Evolutionary conservation across 2,113 vertebrate species (phyloP).

Genomic region (Alouatta palliata): DNA sequence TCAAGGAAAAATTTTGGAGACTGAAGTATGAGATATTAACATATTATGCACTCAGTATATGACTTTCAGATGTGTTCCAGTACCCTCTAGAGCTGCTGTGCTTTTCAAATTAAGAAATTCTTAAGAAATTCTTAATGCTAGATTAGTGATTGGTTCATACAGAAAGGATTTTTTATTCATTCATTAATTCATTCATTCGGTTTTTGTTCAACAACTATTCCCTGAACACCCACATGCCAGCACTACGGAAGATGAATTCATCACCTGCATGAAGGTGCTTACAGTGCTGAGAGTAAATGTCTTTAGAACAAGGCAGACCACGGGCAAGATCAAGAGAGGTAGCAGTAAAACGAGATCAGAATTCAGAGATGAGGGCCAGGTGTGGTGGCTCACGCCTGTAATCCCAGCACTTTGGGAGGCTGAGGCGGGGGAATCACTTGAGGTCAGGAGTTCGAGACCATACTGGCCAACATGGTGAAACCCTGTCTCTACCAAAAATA

Average conservation of each 20-base stretch:
- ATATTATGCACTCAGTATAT: not conserved
- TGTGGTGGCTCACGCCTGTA: too few relatives aligned
- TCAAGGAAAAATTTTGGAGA: not conserved
- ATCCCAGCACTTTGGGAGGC: too few relatives aligned
- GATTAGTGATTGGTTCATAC: not conserved
- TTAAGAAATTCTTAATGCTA: slow-evolving; percentile 22
- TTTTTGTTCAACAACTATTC: not conserved
- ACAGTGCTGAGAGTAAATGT: not conserved
- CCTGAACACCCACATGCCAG: not conserved
- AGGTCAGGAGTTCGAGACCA: too few relatives aligned
- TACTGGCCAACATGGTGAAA: too few relatives aligned
- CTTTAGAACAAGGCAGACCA: not conserved
- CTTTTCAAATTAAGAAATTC: not conserved
- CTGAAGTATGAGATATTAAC: not conserved
- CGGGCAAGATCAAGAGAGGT: not conserved
- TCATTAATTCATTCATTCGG: not conserved
- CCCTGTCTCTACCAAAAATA: too few relatives aligned
- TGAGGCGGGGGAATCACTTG: too few relatives aligned
- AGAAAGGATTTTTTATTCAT: not conserved
- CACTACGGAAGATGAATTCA: not conserved
- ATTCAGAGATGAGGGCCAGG: too few relatives aligned
- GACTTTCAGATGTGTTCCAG: not conserved
- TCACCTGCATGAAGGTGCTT: not conserved
- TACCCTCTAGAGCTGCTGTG: not conserved
- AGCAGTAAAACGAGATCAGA: not conserved